Evolutionary conservation across 1,140 invertebrate species (phyloP).

Genomic region (Dendrolimus kikuchii): DNA sequence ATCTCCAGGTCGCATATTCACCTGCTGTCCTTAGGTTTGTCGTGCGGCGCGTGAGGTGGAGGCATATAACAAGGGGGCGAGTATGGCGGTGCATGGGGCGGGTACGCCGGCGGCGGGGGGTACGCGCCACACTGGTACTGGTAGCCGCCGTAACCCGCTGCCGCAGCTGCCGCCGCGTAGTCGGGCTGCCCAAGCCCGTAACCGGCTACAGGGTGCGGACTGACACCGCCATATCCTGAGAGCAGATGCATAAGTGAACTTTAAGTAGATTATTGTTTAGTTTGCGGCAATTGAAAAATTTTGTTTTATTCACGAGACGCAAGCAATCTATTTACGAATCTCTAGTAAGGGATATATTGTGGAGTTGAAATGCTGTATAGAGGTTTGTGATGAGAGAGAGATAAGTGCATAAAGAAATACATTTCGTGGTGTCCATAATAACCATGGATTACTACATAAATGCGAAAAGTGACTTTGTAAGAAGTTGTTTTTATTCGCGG

Average conservation of each 20-base stretch:
- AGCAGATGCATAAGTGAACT: background rate
- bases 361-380: too few relatives aligned
- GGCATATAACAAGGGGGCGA: slow-evolving; percentile 88
- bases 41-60: slow-evolving; percentile 82
- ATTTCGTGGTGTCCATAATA: too few relatives aligned
- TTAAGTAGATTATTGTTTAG: too few relatives aligned
- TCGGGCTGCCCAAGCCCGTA: slow-evolving; percentile 86
- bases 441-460: too few relatives aligned
- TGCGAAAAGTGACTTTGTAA: too few relatives aligned
- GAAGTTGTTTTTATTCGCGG: too few relatives aligned
- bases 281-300: too few relatives aligned
- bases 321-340: too few relatives aligned
- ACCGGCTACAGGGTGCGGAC: slow-evolving; percentile 81
- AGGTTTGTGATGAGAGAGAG: too few relatives aligned
- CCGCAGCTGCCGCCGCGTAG: slow-evolving; percentile 78
- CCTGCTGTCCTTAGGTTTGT: slow-evolving; percentile 85
- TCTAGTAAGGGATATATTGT: too few relatives aligned
- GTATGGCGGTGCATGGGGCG: slow-evolving; percentile 79
- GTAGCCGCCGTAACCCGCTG: slow-evolving; percentile 77
- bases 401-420: too few relatives aligned
- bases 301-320: too few relatives aligned
- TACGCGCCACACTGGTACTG: slow-evolving; percentile 73
- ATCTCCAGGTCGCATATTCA: slow-evolving; percentile 65
- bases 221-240: slow-evolving; percentile 84
- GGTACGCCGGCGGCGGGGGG: slow-evolving; percentile 78